Conservation (phyloP, 2,113 vertebrate species). For the Pelecanus crispus region DNA sequence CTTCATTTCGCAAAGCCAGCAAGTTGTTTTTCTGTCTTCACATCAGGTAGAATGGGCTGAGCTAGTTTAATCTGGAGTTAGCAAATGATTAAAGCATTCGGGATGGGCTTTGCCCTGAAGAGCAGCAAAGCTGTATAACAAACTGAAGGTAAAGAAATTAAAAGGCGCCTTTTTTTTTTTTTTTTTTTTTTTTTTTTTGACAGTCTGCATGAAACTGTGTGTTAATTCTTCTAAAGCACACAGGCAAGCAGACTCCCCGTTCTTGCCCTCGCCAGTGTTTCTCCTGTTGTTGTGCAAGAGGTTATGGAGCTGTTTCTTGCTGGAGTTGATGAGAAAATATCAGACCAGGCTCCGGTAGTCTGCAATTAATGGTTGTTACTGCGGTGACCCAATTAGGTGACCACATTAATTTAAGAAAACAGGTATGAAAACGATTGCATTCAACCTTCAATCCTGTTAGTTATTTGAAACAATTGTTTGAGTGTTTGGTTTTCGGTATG, state of each 20-base stretch:
- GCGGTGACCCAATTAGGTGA: background rate
- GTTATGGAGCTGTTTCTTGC: background rate
- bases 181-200: background rate
- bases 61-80: background rate
- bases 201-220: background rate
- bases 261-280: background rate
- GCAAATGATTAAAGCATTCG: background rate
- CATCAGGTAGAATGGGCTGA: background rate
- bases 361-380: background rate
- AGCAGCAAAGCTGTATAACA: background rate
- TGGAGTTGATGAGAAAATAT: background rate
- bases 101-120: background rate
- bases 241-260: background rate
- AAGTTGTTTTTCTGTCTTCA: background rate
- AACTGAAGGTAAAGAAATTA: background rate
- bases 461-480: background rate
- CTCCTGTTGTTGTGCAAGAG: background rate
- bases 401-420: background rate
- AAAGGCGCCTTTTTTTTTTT: background rate
- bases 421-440: background rate
- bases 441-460: background rate
- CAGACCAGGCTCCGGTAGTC: fast-evolving
- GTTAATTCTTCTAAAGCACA: background rate
- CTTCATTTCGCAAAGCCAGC: background rate
- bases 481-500: background rate